These are phyloP conservation scores for Cynodonichthys magdalenae DNA, from an alignment of 2,797 vertebrate genomes.

Conservation along the genomic window DNA sequence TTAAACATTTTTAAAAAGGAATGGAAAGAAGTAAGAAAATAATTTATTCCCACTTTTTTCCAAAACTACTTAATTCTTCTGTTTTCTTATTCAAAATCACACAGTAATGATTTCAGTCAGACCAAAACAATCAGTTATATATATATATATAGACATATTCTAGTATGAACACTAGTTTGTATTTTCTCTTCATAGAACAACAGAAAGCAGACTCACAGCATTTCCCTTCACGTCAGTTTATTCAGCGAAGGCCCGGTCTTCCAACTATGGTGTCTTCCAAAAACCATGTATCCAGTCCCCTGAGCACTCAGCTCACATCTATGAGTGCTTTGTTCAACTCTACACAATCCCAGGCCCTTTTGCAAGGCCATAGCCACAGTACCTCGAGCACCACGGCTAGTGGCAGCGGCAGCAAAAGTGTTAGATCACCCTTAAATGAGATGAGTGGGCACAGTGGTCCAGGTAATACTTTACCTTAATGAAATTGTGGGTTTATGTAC, in stretches of 20 bases:
- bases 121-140: no score
- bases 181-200: constrained; percentile 67
- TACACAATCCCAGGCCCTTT: constrained; percentile 71
- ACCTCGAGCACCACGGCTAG: constrained; percentile 51
- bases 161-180: background rate
- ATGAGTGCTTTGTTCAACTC: constrained; percentile 78
- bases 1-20: no score
- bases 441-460: constrained; percentile 62
- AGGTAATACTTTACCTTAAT: constrained; percentile 56
- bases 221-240: constrained; percentile 73
- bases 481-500: background rate
- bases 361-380: constrained; percentile 73
- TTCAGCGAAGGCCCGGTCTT: constrained; percentile 74
- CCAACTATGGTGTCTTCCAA: constrained; percentile 71
- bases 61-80: no score
- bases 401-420: constrained; percentile 63
- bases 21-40: no score
- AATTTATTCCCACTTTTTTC: no score
- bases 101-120: no score
- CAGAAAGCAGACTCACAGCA: constrained; percentile 74
- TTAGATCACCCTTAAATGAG: constrained; percentile 70
- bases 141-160: no score
- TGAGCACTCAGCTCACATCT: constrained; percentile 74
- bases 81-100: no score
- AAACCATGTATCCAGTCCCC: constrained; percentile 65